Evolutionary conservation across 2,888 invertebrate species (phyloP).

Genomic region (Shargacucullia verbasci): DNA sequence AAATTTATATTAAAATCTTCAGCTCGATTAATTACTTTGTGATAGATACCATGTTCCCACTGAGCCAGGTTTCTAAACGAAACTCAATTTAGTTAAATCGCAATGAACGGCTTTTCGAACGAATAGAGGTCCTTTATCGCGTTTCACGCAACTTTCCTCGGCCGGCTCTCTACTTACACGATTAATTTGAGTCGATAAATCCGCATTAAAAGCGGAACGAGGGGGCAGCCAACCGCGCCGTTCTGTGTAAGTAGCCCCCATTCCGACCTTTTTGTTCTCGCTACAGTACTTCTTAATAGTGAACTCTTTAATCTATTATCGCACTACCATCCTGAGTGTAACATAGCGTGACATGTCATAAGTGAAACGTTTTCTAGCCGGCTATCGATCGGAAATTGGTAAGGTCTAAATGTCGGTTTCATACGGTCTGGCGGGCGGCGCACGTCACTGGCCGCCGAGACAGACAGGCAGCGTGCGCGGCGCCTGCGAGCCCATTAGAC

Average conservation of each 20-base stretch:
- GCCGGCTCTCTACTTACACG: slow-evolving; percentile 84
- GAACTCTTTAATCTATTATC: slow-evolving; percentile 73
- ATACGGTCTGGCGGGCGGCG: slow-evolving; percentile 63
- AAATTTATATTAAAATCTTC: neutral
- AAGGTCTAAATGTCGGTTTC: slow-evolving; percentile 66
- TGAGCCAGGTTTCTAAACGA: slow-evolving; percentile 62
- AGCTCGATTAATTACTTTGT: neutral
- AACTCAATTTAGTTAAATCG: slow-evolving; percentile 77
- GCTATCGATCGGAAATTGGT: slow-evolving; percentile 74
- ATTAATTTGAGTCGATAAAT: slow-evolving; percentile 89
- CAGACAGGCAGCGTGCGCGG: slow-evolving; percentile 85
- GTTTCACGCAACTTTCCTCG: slow-evolving; percentile 85
- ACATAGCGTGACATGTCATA: slow-evolving; percentile 62
- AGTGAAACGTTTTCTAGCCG: slow-evolving; percentile 62
- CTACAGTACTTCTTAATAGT: slow-evolving; percentile 64
- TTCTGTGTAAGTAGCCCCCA: slow-evolving; percentile 79
- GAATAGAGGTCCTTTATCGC: slow-evolving; percentile 81
- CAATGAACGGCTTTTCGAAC: slow-evolving; percentile 75
- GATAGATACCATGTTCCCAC: slow-evolving; percentile 46
- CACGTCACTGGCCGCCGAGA: slow-evolving; percentile 79
- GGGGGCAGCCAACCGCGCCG: slow-evolving; percentile 81
- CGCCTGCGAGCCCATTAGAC: slow-evolving; percentile 86
- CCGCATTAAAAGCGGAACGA: slow-evolving; percentile 85
- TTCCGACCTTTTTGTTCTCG: slow-evolving; percentile 80
- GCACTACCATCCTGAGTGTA: slow-evolving; percentile 56